Percentiles rank a stretch among this genome's conserved stretches.
Conservation (phyloP, 1,140 invertebrate species). For the Rhagoletis pomonella region DNA sequence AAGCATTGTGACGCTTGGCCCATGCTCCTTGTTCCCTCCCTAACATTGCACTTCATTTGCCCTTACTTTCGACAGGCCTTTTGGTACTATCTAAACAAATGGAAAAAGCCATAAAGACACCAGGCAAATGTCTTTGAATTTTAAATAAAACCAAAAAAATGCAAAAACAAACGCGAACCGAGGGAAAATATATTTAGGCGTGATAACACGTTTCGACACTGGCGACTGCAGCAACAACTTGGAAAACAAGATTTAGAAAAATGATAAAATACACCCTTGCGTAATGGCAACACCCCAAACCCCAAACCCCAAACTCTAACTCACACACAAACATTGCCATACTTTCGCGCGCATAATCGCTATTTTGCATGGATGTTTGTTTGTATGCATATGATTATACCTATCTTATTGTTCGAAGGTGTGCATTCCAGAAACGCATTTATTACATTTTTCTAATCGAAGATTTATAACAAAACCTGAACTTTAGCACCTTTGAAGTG, state of each 20-base stretch:
- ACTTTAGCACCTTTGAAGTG: constrained; percentile 51
- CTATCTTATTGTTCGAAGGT: neutral
- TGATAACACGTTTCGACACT: constrained; percentile 2
- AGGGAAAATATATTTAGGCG: neutral
- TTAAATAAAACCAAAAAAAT: constrained; percentile 6
- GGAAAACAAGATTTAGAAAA: constrained; percentile 7
- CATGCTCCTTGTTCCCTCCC: neutral
- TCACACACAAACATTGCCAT: too few relatives aligned
- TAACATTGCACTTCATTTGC: too few relatives aligned
- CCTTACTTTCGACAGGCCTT: too few relatives aligned
- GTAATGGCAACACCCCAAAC: neutral
- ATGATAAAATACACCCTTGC: constrained; percentile 51
- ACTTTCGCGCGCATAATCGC: neutral
- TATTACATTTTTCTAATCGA: constrained; percentile 55
- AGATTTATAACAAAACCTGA: constrained; percentile 53
- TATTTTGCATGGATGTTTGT: neutral
- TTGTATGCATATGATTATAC: neutral
- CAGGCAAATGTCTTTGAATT: constrained; percentile 21
- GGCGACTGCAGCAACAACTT: constrained; percentile 19
- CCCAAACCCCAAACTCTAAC: neutral
- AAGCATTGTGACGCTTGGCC: neutral
- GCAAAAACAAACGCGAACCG: constrained; percentile 27
- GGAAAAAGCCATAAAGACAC: neutral
- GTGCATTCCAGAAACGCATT: constrained; percentile 28
- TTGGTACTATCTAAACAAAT: too few relatives aligned